Conservation (phyloP, 2,888 invertebrate species). For the Baccha elongata region DNA sequence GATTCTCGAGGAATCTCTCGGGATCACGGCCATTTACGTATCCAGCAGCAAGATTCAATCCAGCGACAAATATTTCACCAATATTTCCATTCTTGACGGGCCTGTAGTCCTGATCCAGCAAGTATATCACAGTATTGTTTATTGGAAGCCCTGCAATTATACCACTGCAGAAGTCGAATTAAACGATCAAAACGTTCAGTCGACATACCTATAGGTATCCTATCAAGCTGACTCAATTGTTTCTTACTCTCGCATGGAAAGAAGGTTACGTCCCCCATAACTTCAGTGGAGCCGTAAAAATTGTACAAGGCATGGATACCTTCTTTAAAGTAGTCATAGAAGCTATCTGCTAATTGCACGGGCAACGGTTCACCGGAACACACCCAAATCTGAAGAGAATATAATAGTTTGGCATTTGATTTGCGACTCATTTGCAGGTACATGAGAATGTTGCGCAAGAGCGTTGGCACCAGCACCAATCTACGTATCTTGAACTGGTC, state of each 20-base stretch:
- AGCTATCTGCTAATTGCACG: conserved; percentile 87
- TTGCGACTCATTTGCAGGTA: conserved; percentile 86
- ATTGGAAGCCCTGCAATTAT: conserved; percentile 86
- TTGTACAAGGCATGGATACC: conserved; percentile 89
- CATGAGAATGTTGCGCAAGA: conserved; percentile 90
- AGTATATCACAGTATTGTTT: conserved; percentile 91
- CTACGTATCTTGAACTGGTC: conserved; percentile 90
- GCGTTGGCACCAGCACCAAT: conserved; percentile 92
- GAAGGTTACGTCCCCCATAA: conserved; percentile 95
- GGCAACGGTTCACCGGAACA: conserved; percentile 93
- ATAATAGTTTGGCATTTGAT: conserved; percentile 83
- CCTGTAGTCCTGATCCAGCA: conserved; percentile 89
- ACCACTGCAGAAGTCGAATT: no score
- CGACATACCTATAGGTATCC: conserved; percentile 91
- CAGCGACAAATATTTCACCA: conserved; percentile 92
- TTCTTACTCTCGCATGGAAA: conserved; percentile 86
- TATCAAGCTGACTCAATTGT: conserved; percentile 86
- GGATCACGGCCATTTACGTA: conserved; percentile 90
- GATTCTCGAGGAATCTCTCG: conserved; percentile 89
- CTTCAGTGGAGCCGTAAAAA: conserved; percentile 95
- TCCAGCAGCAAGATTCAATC: conserved; percentile 90
- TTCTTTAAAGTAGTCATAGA: conserved; percentile 89
- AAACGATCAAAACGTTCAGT: background rate
- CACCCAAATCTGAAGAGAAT: conserved; percentile 89
- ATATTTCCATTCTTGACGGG: conserved; percentile 88